Conservation (phyloP, 2,797 vertebrate genomes). For the Danio aesculapii region DNA sequence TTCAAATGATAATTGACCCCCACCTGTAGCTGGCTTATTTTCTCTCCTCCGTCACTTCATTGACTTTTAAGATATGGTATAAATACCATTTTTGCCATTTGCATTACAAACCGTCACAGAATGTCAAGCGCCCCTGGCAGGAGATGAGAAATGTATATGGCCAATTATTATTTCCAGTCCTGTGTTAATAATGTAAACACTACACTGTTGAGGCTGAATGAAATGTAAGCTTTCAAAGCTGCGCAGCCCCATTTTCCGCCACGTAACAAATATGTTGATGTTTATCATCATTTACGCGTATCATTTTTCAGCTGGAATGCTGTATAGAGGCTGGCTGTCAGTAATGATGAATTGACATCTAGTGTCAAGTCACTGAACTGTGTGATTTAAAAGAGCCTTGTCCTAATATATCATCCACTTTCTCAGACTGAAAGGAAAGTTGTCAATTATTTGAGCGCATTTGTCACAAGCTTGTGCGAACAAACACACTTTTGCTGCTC, state of each 20-base stretch:
- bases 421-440: conserved; percentile 27
- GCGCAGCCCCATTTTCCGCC: conserved; percentile 72
- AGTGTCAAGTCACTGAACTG: conserved; percentile 73
- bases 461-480: conserved; percentile 34
- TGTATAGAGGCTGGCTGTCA: conserved; percentile 80
- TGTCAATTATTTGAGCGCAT: conserved; percentile 51
- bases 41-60: conserved; percentile 98
- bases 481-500: conserved; percentile 41
- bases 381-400: conserved; percentile 68
- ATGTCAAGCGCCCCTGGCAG: conserved; percentile 91
- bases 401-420: conserved; percentile 63
- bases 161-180: conserved; percentile 90
- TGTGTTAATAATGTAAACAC: conserved; percentile 87
- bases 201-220: conserved; percentile 78
- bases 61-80: conserved; percentile 96
- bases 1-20: conserved; percentile 99
- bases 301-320: conserved; percentile 78
- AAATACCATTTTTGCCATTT: conserved; percentile 90
- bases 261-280: conserved; percentile 81
- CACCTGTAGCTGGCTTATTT: conserved; percentile 96
- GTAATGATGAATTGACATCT: conserved; percentile 80
- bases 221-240: conserved; percentile 71
- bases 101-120: conserved; percentile 96
- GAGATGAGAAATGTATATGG: conserved; percentile 87
- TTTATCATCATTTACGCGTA: conserved; percentile 84